Percentiles rank a stretch among this genome's conserved stretches.
Conservation (phyloP, 2,797 vertebrate genomes). For the Kryptopterus vitreolus region DNA sequence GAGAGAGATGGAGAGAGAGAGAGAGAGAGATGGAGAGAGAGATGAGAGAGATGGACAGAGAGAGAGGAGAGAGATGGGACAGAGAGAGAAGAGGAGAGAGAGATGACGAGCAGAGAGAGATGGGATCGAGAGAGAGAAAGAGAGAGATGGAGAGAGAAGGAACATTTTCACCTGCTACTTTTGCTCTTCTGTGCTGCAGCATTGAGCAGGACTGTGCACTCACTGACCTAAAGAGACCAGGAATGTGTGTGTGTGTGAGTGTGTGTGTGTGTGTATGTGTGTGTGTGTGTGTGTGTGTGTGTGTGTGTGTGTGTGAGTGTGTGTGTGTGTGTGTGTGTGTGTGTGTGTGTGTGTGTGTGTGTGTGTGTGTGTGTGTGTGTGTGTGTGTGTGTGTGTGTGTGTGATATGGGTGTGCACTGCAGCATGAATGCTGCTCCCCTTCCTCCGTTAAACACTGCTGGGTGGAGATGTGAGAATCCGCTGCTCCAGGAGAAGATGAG, state of each 20-base stretch:
- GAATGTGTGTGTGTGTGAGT: neutral
- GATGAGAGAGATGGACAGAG: too few species aligned
- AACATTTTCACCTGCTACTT: neutral
- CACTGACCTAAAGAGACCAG: constrained; percentile 24
- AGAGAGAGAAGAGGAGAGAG: too few species aligned
- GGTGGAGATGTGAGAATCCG: constrained; percentile 15
- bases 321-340: neutral
- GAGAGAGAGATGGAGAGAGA: too few species aligned
- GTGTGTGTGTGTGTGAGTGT: constrained; percentile 9
- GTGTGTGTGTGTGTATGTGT: neutral
- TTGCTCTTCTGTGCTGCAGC: constrained; percentile 2
- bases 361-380: constrained; percentile 6
- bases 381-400: constrained; percentile 12
- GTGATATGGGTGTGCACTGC: constrained; percentile 49
- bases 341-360: neutral
- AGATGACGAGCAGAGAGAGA: too few species aligned
- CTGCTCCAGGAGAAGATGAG: neutral
- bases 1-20: too few species aligned
- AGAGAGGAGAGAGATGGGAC: too few species aligned
- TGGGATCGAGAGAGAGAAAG: too few species aligned
- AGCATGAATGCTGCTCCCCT: constrained; percentile 52
- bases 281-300: neutral
- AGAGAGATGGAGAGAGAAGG: neutral
- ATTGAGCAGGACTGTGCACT: constrained; percentile 16
- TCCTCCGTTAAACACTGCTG: constrained; percentile 49